Base-by-base conservation (phyloP, 2,888 invertebrate genomes). In the Poecilus cupreus region DNA sequence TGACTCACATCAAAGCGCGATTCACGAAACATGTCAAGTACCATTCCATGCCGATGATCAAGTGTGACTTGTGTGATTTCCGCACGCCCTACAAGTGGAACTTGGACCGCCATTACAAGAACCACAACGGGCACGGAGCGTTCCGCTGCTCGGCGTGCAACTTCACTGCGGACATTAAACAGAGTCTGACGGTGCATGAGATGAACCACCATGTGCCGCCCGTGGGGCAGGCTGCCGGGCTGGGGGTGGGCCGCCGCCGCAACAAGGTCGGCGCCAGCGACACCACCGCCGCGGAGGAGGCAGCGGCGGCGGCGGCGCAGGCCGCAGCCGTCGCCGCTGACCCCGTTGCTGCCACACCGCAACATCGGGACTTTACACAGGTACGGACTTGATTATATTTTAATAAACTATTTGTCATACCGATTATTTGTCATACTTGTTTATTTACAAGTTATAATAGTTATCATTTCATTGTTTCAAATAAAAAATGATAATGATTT, bases 41-140 rank as follows among this genome's bases (percentile, higher is more conserved):
- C 88, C 97, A 97, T 89, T 96, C 96, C 82, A 96, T 96, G 95
- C 97, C 95, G 85, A 97, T 96, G 95, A 97, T 96, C 85, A 97
- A 97, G 89, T 98, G 98, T 89, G 94, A 94, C 81, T 94, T 96
- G 88, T 98, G 98, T 89, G 96, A 97, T 87, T 98, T 98, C 88
- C 94, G 96, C 83, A 97, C 97, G 16, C 96, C 97, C 20, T 96
- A 96, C 91, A 94, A 94, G 89, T 97, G 97, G 95, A 98, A 98
- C 90, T 91, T 97, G 89, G 98, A 98, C 88, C 92, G 98, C 5
- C 98, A 98, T 88, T 95, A 96, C 92, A 95, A 96, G 89, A 97
- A 97, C 88, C 97, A 97, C 90, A 95, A 94, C 83, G 96, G 96
- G 2, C 93, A 91, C 79, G 96, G 96, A 11, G 94, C 94, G 83